Evolutionary conservation across 2,797 vertebrate species (phyloP), one percentile per base, ranked within the genome.

Genomic region (Platyrinchus mystaceus): DNA sequence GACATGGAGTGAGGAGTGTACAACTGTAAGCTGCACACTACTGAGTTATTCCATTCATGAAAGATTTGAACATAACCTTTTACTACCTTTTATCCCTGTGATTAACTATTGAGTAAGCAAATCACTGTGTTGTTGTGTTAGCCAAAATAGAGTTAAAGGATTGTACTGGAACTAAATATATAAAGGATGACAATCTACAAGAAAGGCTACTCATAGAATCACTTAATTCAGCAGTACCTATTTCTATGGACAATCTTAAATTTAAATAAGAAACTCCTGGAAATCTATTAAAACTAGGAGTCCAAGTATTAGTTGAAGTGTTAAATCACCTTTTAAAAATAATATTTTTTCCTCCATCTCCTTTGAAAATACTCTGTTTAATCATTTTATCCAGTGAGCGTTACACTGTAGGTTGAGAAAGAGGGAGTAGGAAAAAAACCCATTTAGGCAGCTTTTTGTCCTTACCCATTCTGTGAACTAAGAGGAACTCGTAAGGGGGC

Each of bases 1-100:
- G 93, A 78, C 17, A 7, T 37, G 86, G 66, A 67, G 28, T 71
- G 84, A 64, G 70, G 44, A 93, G 92, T 62, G 62, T 70, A 82
- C 68, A 59, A 23, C 64, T 80, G 37, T 70, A 36, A 87, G 49
- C 90, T 80, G 60, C 81, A 83, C 67, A 9, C 75, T 89, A 70
- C 59, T 28, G 32, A 90, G 76, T 94, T 59, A 95, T 64, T 83
- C 77, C 82, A 70, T 91, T 96, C 84, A 96, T 85, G 74, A 95
- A 58, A 86, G 87, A 59, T 89, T 94, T 93, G 71, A 81, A 77
- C 60, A 69, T 74, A 95, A 86, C 50, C 67, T 95, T 94, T 85
- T 89, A 36, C 85, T 96, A 55, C 36, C 50, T 97, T 93, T 93
- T 86, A 87, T 94, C 71, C 89, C 86, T 32, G 53, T 89, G 85